phyloP scores from a whole-genome alignment of 1,140 invertebrate genomes.

The Psix sp. region DNA sequence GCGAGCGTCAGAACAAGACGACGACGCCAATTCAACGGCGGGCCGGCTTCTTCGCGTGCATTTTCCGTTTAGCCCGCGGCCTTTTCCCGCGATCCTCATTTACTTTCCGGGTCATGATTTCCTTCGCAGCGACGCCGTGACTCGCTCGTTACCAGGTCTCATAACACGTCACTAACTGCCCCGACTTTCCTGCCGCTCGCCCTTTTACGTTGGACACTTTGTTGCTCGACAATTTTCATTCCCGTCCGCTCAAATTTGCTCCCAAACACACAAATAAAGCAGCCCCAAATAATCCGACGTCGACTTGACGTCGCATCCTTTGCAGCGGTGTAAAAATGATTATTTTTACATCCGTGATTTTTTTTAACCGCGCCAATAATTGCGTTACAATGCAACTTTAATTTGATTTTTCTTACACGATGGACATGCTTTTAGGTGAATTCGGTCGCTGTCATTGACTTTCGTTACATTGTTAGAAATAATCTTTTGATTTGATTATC shows the following conservation, averaged over 20 bases:
- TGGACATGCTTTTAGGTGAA: constrained; percentile 7
- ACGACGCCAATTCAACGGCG: constrained; percentile 37
- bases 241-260: constrained; percentile 7
- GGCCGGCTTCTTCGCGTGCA: constrained; percentile 44
- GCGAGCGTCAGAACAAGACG: constrained; percentile 40
- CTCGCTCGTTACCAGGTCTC: constrained; percentile 21
- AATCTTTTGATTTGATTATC: constrained; percentile 20
- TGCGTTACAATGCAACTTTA: not conserved
- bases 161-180: constrained; percentile 37
- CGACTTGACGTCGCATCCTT: constrained; percentile 1
- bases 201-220: constrained; percentile 2
- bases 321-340: constrained; percentile 23
- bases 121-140: constrained; percentile 42
- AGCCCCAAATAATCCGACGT: constrained; percentile 15
- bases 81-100: constrained; percentile 57
- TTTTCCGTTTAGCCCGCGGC: constrained; percentile 50
- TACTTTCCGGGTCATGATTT: constrained; percentile 58
- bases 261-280: constrained; percentile 2
- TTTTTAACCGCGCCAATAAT: constrained; percentile 20
- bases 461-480: constrained; percentile 15
- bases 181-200: constrained; percentile 3
- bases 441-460: constrained; percentile 17
- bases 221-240: constrained; percentile 2
- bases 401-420: constrained; percentile 7
- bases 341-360: constrained; percentile 8